A percentile compares a stretch with the other conserved stretches of the same genome.
Evolutionary conservation across 2,888 invertebrate species (phyloP).

Genomic region (Pycnomerus fuliginosus): DNA sequence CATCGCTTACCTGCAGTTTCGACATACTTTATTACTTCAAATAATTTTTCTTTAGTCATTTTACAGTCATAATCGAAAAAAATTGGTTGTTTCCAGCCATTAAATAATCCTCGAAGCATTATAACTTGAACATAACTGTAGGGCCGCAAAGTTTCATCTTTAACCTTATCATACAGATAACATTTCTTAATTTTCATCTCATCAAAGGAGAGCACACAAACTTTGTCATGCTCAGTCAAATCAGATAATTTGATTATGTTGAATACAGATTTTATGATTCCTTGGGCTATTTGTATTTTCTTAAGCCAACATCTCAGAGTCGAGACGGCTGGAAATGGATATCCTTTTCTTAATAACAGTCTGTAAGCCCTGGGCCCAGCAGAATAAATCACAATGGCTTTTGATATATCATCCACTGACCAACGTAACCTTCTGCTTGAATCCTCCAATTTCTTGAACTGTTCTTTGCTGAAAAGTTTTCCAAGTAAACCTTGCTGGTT

Average conservation of each 20-base stretch:
- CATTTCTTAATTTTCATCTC: slow-evolving; percentile 30
- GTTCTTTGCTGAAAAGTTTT: no score
- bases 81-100: slow-evolving; percentile 34
- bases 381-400: slow-evolving; percentile 20
- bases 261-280: slow-evolving; percentile 17
- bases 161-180: slow-evolving; percentile 28
- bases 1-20: no score
- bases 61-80: slow-evolving; percentile 33
- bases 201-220: slow-evolving; percentile 31
- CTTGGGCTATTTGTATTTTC: slow-evolving; percentile 22
- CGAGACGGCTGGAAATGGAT: slow-evolving; percentile 19
- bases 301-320: slow-evolving; percentile 17
- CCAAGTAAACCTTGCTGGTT: no score
- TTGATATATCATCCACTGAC: slow-evolving; percentile 17
- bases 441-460: no score
- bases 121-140: slow-evolving; percentile 32
- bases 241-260: slow-evolving; percentile 18
- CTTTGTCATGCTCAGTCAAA: slow-evolving; percentile 14
- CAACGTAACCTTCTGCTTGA: slow-evolving; percentile 4
- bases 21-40: slow-evolving; percentile 23
- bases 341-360: slow-evolving; percentile 19
- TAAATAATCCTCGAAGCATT: slow-evolving; percentile 30
- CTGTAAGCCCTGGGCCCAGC: slow-evolving; percentile 19
- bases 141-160: slow-evolving; percentile 27
- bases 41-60: slow-evolving; percentile 26